Evolutionary conservation across 23 tunicate genomes (phyloP).

Genomic region (Trididemnum miniatum): DNA sequence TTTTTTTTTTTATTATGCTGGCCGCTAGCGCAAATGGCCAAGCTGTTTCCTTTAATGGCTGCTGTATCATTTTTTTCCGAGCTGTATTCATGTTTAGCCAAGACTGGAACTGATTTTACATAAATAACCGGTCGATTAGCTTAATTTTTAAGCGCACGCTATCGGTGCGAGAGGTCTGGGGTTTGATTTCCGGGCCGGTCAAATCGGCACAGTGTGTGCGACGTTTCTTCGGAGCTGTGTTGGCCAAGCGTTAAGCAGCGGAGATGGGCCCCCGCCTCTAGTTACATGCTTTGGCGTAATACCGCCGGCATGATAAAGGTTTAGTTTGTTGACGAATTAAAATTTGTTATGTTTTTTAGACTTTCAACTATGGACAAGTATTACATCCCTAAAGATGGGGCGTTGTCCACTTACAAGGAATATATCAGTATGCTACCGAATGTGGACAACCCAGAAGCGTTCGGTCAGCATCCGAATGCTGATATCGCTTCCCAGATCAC

Average conservation of each 20-base stretch:
- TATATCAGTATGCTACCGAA: conserved; percentile 97
- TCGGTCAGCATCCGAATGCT: conserved; percentile 99
- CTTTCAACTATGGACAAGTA: conserved; percentile 96
- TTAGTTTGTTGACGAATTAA: too few species aligned
- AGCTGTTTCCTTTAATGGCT: too few species aligned
- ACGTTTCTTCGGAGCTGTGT: neutral
- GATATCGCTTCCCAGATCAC: conserved; percentile 99
- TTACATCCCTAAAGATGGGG: conserved; percentile 95
- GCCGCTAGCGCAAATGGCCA: too few species aligned
- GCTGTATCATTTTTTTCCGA: too few species aligned
- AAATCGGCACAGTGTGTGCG: neutral
- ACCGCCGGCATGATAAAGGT: neutral
- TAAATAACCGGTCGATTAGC: too few species aligned
- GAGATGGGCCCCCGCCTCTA: neutral
- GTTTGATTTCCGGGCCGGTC: neutral
- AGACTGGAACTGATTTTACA: too few species aligned
- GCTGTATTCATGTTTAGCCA: too few species aligned
- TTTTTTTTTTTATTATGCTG: too few species aligned
- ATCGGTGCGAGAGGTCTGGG: neutral
- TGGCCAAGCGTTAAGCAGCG: neutral
- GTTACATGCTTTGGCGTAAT: neutral
- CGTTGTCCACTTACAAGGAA: conserved; percentile 89
- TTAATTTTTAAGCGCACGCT: too few species aligned
- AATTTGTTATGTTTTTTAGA: conserved; percentile 36
- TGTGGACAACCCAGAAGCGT: conserved; percentile 98